Evolutionary conservation across 1,140 invertebrate genomes (phyloP).

Genomic region (Planococcus citri): DNA sequence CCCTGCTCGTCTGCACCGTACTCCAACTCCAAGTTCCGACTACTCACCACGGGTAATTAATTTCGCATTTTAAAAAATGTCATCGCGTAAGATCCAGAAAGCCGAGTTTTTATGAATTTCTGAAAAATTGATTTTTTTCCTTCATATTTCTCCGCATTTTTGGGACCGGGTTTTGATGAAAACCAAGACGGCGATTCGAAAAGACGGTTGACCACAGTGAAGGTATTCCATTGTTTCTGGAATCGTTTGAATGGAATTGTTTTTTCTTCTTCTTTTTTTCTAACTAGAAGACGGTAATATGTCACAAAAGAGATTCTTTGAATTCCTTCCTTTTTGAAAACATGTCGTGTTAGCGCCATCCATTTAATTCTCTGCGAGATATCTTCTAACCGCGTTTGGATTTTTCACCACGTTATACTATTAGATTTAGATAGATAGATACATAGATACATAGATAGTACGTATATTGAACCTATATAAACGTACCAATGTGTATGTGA

Average conservation of each 20-base stretch:
- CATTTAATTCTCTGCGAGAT: constrained; percentile 10
- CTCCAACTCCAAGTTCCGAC: too few species aligned
- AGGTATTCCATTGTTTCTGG: constrained; percentile 16
- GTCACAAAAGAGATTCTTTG: constrained; percentile 15
- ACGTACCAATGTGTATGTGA: too few species aligned
- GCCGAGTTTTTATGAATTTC: constrained; percentile 9
- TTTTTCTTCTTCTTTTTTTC: background rate
- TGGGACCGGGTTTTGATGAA: background rate
- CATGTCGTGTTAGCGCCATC: constrained; percentile 9
- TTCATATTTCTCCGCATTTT: background rate
- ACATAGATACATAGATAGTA: too few species aligned
- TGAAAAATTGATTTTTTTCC: constrained; percentile 15
- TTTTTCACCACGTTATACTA: too few species aligned
- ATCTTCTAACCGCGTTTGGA: background rate
- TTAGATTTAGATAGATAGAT: too few species aligned
- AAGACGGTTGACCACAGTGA: constrained; percentile 11
- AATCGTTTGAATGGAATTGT: constrained; percentile 18
- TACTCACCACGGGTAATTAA: too few species aligned
- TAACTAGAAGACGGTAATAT: constrained; percentile 14
- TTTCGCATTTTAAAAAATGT: too few species aligned
- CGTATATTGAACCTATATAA: too few species aligned
- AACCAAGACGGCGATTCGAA: constrained; percentile 4
- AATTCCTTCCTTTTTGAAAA: constrained; percentile 13
- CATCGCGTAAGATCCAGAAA: background rate
- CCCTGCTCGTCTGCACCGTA: too few species aligned